phyloP scores from a whole-genome alignment of 1,140 invertebrate species.

The Calliopsis andreniformis region DNA sequence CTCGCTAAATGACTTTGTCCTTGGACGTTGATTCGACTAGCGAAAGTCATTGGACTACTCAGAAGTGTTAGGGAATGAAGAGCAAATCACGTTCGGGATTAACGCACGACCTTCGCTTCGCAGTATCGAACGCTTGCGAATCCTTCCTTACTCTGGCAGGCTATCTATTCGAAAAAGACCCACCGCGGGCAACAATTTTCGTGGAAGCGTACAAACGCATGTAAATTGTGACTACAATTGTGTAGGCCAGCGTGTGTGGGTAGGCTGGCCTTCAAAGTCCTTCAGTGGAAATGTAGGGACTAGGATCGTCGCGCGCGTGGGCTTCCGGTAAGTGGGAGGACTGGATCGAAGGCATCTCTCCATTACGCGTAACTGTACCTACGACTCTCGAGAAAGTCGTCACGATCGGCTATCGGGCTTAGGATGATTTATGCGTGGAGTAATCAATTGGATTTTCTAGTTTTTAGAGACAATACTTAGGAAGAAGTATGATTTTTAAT shows the following conservation, averaged over 20 bases:
- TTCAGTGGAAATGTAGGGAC: conserved; percentile 57
- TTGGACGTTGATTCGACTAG: conserved; percentile 58
- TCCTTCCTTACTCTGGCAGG: background rate
- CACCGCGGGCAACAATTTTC: conserved; percentile 21
- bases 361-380: conserved; percentile 49
- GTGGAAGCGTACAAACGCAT: background rate
- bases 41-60: conserved; percentile 53
- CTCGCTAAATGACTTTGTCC: conserved; percentile 49
- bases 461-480: too few species aligned
- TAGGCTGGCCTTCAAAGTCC: conserved; percentile 68
- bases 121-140: background rate
- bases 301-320: conserved; percentile 53
- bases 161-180: background rate
- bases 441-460: background rate
- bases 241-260: conserved; percentile 58
- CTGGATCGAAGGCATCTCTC: conserved; percentile 51
- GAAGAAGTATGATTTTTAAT: background rate
- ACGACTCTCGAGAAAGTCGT: conserved; percentile 28
- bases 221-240: conserved; percentile 1
- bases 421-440: background rate
- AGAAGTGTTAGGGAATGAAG: conserved; percentile 9
- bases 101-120: conserved; percentile 44
- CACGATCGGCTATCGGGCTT: background rate
- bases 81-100: conserved; percentile 40
- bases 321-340: conserved; percentile 58